Evolutionary conservation across 2,888 invertebrate genomes (phyloP).

Genomic region (Drosophila bunnanda): DNA sequence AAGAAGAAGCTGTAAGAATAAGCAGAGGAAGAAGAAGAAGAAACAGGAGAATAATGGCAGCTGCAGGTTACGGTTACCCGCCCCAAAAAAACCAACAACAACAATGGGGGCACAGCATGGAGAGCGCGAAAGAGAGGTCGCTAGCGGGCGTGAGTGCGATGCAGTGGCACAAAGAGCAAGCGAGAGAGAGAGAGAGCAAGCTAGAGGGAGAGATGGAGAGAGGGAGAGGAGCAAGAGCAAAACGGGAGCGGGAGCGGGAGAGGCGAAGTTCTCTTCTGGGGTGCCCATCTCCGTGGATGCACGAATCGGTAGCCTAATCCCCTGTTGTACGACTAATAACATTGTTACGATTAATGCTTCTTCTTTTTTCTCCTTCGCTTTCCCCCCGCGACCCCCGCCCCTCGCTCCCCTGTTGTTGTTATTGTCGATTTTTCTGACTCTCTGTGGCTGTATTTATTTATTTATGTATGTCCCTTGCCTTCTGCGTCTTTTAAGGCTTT

Average conservation of each 20-base stretch:
- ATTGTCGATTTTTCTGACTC: slow-evolving; percentile 47
- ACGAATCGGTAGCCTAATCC: slow-evolving; percentile 85
- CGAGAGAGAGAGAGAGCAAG: neutral
- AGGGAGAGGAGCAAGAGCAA: neutral
- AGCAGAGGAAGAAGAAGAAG: slow-evolving; percentile 1
- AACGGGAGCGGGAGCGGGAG: slow-evolving; percentile 3
- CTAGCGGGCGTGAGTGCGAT: neutral
- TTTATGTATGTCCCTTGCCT: slow-evolving; percentile 56
- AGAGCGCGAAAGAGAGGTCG: neutral
- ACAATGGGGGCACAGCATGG: neutral
- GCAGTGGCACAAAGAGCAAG: neutral
- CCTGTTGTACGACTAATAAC: slow-evolving; percentile 85
- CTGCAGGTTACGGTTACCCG: slow-evolving; percentile 38
- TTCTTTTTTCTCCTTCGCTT: slow-evolving; percentile 63
- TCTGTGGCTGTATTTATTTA: slow-evolving; percentile 67
- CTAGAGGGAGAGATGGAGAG: neutral
- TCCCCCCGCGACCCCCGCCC: neutral
- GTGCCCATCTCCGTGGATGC: slow-evolving; percentile 45
- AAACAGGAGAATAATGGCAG: slow-evolving; percentile 34
- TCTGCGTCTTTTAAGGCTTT: slow-evolving; percentile 59
- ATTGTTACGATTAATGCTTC: slow-evolving; percentile 84
- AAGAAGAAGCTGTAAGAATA: neutral
- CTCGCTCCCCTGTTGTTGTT: slow-evolving; percentile 26
- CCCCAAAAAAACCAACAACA: slow-evolving; percentile 37
- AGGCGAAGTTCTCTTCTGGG: slow-evolving; percentile 58